Evolutionary conservation across 1,140 invertebrate species (phyloP).

Genomic region (Gryllus bimaculatus): DNA sequence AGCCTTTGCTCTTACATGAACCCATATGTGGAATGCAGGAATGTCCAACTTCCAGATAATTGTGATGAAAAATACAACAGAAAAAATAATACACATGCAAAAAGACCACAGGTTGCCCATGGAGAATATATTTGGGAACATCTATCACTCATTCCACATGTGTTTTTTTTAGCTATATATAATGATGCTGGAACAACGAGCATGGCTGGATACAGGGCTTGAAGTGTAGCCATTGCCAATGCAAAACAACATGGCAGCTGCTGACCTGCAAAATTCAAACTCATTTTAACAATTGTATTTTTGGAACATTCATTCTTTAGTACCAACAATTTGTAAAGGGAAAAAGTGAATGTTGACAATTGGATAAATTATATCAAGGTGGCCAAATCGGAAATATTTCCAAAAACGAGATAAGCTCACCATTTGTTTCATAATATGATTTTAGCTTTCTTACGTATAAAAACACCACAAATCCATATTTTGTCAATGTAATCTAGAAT

Average conservation of each 20-base stretch:
- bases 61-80: slow-evolving; percentile 35
- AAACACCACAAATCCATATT: no score
- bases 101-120: background rate
- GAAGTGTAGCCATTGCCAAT: slow-evolving; percentile 67
- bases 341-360: background rate
- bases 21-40: slow-evolving; percentile 68
- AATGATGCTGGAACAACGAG: slow-evolving; percentile 70
- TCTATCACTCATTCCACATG: background rate
- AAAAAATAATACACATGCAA: slow-evolving; percentile 23
- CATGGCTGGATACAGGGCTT: slow-evolving; percentile 78
- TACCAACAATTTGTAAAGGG: no score
- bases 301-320: no score
- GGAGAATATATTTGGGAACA: no score
- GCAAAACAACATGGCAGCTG: slow-evolving; percentile 46
- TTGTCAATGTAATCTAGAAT: no score
- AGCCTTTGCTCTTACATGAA: slow-evolving; percentile 58
- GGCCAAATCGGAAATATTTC: background rate
- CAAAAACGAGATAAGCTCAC: background rate
- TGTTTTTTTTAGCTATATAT: slow-evolving; percentile 34
- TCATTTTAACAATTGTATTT: background rate
- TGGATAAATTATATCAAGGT: background rate
- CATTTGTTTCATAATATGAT: no score
- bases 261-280: slow-evolving; percentile 34
- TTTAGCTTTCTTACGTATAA: no score
- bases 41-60: slow-evolving; percentile 55